These are phyloP conservation scores for Coregonus ussuriensis DNA, from an alignment of 2,797 vertebrate species.

Conservation along the genomic window DNA sequence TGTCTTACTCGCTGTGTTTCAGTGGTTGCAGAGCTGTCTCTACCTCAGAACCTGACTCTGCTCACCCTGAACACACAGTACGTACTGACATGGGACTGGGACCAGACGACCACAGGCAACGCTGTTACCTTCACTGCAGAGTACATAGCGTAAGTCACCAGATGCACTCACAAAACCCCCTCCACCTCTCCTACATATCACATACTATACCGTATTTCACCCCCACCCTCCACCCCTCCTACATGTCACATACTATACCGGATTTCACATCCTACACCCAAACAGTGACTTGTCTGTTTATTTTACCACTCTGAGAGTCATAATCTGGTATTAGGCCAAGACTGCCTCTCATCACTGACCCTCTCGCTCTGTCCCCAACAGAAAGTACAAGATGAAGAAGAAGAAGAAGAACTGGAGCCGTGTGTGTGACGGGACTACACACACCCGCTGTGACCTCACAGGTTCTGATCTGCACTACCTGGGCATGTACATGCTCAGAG, in stretches of 20 bases:
- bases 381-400: slow-evolving; percentile 6
- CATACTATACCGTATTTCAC: too few relatives aligned
- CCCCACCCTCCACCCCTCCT: too few relatives aligned
- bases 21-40: slow-evolving; percentile 19
- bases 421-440: slow-evolving; percentile 21
- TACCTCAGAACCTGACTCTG: slow-evolving; percentile 52
- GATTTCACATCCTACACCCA: neutral
- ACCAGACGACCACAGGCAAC: neutral
- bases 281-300: neutral
- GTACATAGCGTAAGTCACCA: slow-evolving; percentile 59
- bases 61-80: slow-evolving; percentile 71
- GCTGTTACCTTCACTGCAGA: slow-evolving; percentile 62
- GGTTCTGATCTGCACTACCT: slow-evolving; percentile 32
- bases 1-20: neutral
- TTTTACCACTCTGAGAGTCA: neutral
- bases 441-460: slow-evolving; percentile 66
- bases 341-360: neutral
- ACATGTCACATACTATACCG: too few relatives aligned
- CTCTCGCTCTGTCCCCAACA: slow-evolving; percentile 22
- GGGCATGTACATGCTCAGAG: slow-evolving; percentile 49
- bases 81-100: slow-evolving; percentile 62
- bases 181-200: too few relatives aligned
- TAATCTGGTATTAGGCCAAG: neutral
- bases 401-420: slow-evolving; percentile 31
- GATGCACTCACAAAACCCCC: neutral